Evolutionary conservation across 1,140 invertebrate genomes (phyloP), one percentile per base, ranked within the genome.

Genomic region (Theocolax elegans): DNA sequence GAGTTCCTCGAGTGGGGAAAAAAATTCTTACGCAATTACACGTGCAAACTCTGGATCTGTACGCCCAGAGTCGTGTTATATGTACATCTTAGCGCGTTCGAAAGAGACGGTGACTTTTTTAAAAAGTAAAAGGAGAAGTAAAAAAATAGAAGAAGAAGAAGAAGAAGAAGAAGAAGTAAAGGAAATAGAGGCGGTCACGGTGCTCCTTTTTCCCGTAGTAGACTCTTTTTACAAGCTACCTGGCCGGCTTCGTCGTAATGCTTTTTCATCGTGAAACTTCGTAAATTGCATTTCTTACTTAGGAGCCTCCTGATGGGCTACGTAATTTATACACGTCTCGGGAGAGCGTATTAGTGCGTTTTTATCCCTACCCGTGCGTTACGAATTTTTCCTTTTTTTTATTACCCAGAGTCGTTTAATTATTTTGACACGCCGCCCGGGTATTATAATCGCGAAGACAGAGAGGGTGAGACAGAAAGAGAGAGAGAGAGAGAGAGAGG

Each of bases 241-340:
- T 54, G 48, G 27, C 38, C 53, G 46, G 53, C 63, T 31, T 27
- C 40, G 23, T 49, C 66, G 53, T 67, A 67, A 67, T 59, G 54
- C 66, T 67, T 67, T 67, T 67, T 58, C 44, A 67, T 67, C 66
- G 66, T 35, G 54, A 59, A 67, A 67, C 40, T 59, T 67, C 38
- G 54, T 40, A 67, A 67, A 67, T 67, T 67, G 53, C 66, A 67
- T 67, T 67, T 59, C 66, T 67, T 67, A 67, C 66, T 67, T 67
- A 67, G 66, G 12, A 31, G 35, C 53, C 51, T 66, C 27, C 25
- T 46, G 51, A 54, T 66, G 49, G 54, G 27, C 44, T 6, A n/a
- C 25, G 66, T 54, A 48, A 67, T 67, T 67, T 67, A 67, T 67
- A 59, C 54, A 49, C 66, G 13, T 59, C 29, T 40, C 29, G n/a